Conservation (phyloP, 37 sponge, comb jelly and placozoan genomes). For the Aplysina aerophoba region DNA sequence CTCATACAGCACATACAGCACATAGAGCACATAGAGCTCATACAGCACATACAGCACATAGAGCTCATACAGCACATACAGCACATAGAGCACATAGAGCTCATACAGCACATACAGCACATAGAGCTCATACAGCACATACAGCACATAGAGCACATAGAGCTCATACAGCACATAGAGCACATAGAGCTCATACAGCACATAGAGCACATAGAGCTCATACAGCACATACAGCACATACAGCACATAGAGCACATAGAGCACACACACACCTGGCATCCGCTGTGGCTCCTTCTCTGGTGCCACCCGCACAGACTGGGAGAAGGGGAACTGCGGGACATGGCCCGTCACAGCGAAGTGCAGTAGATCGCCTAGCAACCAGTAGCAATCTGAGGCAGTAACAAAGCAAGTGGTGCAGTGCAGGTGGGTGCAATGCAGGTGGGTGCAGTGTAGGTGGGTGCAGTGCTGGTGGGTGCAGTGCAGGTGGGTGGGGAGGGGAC, state of each 20-base stretch:
- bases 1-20: too few species aligned
- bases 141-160: too few species aligned
- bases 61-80: too few species aligned
- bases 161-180: not conserved
- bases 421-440: not conserved
- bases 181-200: too few species aligned
- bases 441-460: not conserved
- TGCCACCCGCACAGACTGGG: constrained; percentile 22
- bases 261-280: constrained; percentile 60
- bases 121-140: too few species aligned
- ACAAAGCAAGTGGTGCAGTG: not conserved
- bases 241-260: too few species aligned
- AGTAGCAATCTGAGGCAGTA: constrained; percentile 71
- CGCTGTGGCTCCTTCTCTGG: constrained; percentile 27
- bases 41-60: too few species aligned
- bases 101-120: too few species aligned
- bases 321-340: constrained; percentile 24
- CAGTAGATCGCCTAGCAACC: constrained; percentile 70
- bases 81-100: too few species aligned
- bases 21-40: not conserved
- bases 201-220: not conserved
- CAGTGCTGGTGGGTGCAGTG: too few species aligned
- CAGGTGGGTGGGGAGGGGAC: not conserved
- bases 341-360: constrained; percentile 47
- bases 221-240: not conserved